A percentile compares a stretch with the other conserved stretches of the same genome.
phyloP scores from a whole-genome alignment of 2,113 vertebrate species.

The Hyla sarda region DNA sequence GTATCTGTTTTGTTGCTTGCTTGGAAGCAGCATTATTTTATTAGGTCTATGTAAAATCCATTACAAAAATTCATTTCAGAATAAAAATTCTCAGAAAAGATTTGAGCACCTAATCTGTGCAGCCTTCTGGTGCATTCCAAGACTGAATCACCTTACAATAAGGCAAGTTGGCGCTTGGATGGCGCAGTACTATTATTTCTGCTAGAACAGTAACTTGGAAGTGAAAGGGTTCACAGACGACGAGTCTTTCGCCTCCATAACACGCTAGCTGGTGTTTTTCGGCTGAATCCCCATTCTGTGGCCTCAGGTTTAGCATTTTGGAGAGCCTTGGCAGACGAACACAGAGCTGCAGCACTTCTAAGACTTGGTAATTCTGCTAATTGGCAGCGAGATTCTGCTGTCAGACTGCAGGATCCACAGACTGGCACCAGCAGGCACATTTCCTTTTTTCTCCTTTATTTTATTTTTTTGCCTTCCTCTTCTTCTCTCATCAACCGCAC shows the following conservation, averaged over 20 bases:
- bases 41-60: background rate
- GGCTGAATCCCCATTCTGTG: constrained; percentile 30
- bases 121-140: background rate
- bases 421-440: constrained; percentile 45
- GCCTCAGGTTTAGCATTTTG: constrained; percentile 36
- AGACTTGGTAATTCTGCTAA: constrained; percentile 56
- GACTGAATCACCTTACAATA: background rate
- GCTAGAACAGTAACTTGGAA: background rate
- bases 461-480: background rate
- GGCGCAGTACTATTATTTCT: background rate
- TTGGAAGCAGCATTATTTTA: background rate
- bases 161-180: background rate
- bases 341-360: constrained; percentile 46
- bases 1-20: background rate
- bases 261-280: background rate
- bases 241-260: background rate
- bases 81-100: background rate
- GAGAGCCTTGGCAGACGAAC: constrained; percentile 47
- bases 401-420: constrained; percentile 50
- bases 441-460: constrained; percentile 4
- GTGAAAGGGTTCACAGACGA: constrained; percentile 8
- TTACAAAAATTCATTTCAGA: background rate
- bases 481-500: background rate
- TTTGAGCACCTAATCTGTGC: background rate
- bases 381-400: constrained; percentile 58